phyloP scores from a whole-genome alignment of 2,888 invertebrate species.

The Diaprepes abbreviatus region DNA sequence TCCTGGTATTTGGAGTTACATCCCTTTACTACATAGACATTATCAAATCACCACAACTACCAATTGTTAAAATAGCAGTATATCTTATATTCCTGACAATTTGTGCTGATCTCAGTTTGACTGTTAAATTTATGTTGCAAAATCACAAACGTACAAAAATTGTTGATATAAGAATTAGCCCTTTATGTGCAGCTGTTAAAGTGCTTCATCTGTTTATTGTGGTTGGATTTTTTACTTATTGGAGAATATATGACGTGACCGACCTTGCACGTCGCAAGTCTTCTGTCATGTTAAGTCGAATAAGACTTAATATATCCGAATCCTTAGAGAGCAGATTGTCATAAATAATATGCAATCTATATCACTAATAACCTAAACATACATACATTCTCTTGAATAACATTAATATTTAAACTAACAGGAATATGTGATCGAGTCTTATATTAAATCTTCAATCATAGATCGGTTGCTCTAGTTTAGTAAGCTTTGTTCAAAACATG shows the following conservation, averaged over 20 bases:
- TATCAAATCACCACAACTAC: neutral
- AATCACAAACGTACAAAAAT: neutral
- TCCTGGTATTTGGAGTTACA: neutral
- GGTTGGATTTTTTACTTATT: conserved; percentile 11
- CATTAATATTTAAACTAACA: too few relatives aligned
- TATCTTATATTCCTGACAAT: neutral
- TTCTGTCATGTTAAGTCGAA: too few relatives aligned
- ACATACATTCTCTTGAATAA: too few relatives aligned
- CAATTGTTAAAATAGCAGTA: conserved; percentile 1
- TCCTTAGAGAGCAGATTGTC: too few relatives aligned
- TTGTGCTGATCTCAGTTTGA: neutral
- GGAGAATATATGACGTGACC: neutral
- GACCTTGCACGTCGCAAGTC: too few relatives aligned
- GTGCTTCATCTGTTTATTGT: neutral
- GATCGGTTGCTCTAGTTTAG: too few relatives aligned
- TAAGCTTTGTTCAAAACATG: too few relatives aligned
- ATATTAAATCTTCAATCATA: too few relatives aligned
- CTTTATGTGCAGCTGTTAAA: neutral
- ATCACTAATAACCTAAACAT: too few relatives aligned
- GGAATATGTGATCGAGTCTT: too few relatives aligned
- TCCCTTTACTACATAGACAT: neutral
- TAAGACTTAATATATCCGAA: too few relatives aligned
- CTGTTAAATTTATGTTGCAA: neutral
- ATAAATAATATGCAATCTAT: too few relatives aligned
- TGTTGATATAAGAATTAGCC: neutral